Conservation (phyloP, 2,888 invertebrate genomes). For the Amaurobius ferox region DNA sequence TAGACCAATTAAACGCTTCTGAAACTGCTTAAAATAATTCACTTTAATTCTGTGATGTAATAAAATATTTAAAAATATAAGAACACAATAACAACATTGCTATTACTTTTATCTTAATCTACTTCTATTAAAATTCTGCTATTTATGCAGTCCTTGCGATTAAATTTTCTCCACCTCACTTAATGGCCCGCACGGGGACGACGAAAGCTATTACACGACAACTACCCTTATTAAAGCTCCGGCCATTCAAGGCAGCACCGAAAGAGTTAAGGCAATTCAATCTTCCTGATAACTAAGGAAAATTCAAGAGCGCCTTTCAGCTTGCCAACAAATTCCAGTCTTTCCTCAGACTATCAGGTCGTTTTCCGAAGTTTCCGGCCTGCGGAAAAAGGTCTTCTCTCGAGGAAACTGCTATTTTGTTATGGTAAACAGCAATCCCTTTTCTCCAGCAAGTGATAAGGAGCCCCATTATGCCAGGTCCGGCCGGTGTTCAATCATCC, state of each 20-base stretch:
- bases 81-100: too few relatives aligned
- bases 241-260: too few relatives aligned
- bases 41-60: too few relatives aligned
- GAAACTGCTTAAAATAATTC: too few relatives aligned
- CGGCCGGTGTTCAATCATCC: slow-evolving; percentile 69
- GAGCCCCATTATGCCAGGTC: slow-evolving; percentile 30
- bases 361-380: slow-evolving; percentile 61
- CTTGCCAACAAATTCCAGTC: slow-evolving; percentile 63
- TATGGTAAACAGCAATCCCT: slow-evolving; percentile 66
- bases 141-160: too few relatives aligned
- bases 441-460: slow-evolving; percentile 46
- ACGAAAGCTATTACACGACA: slow-evolving; percentile 3
- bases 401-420: slow-evolving; percentile 70
- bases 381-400: slow-evolving; percentile 62
- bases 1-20: too few relatives aligned
- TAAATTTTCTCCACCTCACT: background rate
- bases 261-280: slow-evolving; percentile 54
- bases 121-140: too few relatives aligned
- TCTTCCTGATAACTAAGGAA: slow-evolving; percentile 37
- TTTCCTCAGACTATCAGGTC: slow-evolving; percentile 42
- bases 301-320: slow-evolving; percentile 29
- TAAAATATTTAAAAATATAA: too few relatives aligned
- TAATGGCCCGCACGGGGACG: slow-evolving; percentile 2
- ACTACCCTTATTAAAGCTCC: slow-evolving; percentile 6
- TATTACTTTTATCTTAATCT: too few relatives aligned